Conservation (phyloP, 2,113 vertebrate genomes). For the Lamprologus callipterus region DNA sequence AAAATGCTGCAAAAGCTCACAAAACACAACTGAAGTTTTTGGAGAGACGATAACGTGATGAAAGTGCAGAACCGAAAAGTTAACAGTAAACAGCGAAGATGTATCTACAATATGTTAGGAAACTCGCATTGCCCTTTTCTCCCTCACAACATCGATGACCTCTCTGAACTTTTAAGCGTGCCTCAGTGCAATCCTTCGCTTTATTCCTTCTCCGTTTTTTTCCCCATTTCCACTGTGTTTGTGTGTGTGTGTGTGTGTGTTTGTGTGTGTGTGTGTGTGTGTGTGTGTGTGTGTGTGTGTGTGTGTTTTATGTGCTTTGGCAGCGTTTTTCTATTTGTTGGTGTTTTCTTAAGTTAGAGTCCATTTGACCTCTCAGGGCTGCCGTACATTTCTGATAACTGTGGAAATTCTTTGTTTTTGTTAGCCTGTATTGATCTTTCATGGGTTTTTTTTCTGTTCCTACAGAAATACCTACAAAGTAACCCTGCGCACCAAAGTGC, state of each 20-base stretch:
- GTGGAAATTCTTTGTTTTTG: not conserved
- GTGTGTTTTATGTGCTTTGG: not conserved
- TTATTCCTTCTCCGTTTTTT: not conserved
- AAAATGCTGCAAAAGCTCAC: not conserved
- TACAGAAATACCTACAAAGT: constrained; percentile 73
- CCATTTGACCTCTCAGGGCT: not conserved
- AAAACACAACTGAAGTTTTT: not conserved
- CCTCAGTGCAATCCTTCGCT: not conserved
- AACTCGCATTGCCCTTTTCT: not conserved
- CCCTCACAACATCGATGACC: not conserved
- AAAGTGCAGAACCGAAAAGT: not conserved
- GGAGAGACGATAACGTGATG: not conserved
- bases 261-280: not conserved
- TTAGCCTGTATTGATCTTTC: not conserved
- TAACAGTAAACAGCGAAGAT: not conserved
- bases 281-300: not conserved
- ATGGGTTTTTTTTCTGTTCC: not conserved
- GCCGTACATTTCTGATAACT: not conserved
- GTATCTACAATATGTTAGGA: not conserved
- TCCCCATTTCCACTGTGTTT: not conserved
- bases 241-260: not conserved
- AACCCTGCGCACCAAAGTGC: constrained; percentile 76
- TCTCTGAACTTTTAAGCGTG: not conserved
- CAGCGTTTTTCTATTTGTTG: not conserved
- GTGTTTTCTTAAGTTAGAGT: not conserved